These are phyloP conservation scores for Mungos mungo DNA, from an alignment of 2,113 vertebrate genomes.

Conservation along the genomic window DNA sequence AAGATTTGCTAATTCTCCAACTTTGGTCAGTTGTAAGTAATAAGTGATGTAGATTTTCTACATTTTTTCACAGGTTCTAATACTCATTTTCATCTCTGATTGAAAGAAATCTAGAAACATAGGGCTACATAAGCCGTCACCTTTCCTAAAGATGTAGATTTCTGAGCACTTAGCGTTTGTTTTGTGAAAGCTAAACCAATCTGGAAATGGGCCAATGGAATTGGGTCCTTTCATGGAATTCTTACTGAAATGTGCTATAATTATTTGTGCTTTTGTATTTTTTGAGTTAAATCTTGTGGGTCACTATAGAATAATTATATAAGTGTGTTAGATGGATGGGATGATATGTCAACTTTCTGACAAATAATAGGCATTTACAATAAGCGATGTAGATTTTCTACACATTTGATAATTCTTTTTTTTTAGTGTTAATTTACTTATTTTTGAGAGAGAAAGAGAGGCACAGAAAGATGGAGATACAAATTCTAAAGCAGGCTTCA, in stretches of 20 bases:
- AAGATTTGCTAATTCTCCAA: neutral
- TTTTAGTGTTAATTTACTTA: no score
- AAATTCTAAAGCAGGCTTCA: no score
- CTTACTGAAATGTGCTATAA: slow-evolving; percentile 21
- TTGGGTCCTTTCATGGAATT: neutral
- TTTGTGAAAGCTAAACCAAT: neutral
- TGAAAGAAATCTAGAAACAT: neutral
- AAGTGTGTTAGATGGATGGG: neutral
- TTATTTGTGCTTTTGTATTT: slow-evolving; percentile 3
- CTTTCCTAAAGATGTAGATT: neutral
- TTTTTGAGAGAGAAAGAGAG: no score
- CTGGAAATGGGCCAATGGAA: neutral
- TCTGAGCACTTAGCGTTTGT: neutral
- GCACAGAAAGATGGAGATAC: no score
- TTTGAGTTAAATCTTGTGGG: neutral
- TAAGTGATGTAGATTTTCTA: neutral
- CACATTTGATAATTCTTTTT: no score
- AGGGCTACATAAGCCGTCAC: neutral
- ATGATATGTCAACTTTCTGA: neutral
- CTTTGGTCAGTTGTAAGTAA: neutral
- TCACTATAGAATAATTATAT: neutral
- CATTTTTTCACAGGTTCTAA: neutral
- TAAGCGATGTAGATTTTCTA: no score
- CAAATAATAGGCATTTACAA: neutral
- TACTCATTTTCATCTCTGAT: neutral